Percentiles rank a stretch among this genome's conserved stretches.
Evolutionary conservation across 2,113 vertebrate species (phyloP).

Genomic region (Suricata suricatta): DNA sequence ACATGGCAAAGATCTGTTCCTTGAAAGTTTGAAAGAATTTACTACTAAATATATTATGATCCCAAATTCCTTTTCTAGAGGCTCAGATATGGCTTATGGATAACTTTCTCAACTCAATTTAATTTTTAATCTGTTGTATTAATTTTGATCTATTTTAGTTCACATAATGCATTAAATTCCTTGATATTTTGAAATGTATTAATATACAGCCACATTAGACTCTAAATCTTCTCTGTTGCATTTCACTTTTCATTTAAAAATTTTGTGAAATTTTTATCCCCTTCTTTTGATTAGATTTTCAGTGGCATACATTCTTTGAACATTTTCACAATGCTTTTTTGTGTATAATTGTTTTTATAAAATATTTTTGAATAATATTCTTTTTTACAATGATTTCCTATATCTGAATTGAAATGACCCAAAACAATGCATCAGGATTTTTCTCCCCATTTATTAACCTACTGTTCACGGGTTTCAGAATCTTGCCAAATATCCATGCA

Average conservation of each 20-base stretch:
- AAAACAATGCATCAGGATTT: background rate
- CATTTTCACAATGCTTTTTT: background rate
- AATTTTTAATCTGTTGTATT: background rate
- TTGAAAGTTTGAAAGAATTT: constrained; percentile 30
- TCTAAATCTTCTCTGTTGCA: background rate
- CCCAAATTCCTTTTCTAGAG: background rate
- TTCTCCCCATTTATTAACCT: background rate
- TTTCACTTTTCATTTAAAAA: background rate
- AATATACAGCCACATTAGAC: background rate
- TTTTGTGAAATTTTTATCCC: background rate
- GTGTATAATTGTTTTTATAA: background rate
- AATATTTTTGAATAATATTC: background rate
- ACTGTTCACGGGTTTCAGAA: background rate
- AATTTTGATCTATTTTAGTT: background rate
- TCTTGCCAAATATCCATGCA: background rate
- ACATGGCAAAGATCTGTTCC: background rate
- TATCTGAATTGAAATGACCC: background rate
- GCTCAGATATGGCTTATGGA: background rate
- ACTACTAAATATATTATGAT: background rate
- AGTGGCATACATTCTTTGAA: background rate
- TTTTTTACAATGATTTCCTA: background rate
- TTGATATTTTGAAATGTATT: background rate
- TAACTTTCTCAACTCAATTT: constrained; percentile 21
- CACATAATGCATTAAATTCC: background rate
- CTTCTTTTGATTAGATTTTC: background rate